These are phyloP conservation scores for Cheilosia scutellata DNA, from an alignment of 2,888 invertebrate genomes.

Conservation along the genomic window DNA sequence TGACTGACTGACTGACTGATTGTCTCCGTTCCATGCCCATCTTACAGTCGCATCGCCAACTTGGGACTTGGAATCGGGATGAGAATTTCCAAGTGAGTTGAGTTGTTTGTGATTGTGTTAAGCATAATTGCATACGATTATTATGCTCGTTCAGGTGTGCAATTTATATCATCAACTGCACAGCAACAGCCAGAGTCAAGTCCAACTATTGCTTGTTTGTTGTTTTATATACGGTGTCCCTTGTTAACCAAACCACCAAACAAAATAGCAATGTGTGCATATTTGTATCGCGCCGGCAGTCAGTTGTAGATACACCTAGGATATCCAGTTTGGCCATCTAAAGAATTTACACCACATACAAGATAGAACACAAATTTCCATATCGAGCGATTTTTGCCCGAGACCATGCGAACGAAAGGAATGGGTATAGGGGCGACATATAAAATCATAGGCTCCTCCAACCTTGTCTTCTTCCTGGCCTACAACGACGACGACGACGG, in stretches of 20 bases:
- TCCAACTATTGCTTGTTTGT: constrained; percentile 54
- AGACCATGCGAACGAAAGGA: not conserved
- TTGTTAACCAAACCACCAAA: constrained; percentile 72
- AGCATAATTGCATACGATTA: constrained; percentile 84
- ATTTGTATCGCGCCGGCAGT: constrained; percentile 40
- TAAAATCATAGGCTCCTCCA: constrained; percentile 55
- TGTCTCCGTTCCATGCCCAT: constrained; percentile 29
- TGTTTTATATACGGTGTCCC: constrained; percentile 36
- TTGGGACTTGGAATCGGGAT: constrained; percentile 19
- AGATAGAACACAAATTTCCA: constrained; percentile 71
- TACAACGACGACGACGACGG: constrained; percentile 5
- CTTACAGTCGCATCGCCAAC: not conserved
- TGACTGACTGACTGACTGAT: constrained; percentile 56
- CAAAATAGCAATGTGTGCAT: constrained; percentile 62
- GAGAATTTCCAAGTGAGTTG: constrained; percentile 71
- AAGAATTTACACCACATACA: constrained; percentile 71
- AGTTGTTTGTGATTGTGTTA: constrained; percentile 81
- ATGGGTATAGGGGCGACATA: constrained; percentile 50
- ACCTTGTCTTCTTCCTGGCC: constrained; percentile 42
- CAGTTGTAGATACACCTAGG: constrained; percentile 16
- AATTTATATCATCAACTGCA: constrained; percentile 80
- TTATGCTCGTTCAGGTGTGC: constrained; percentile 84
- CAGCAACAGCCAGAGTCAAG: constrained; percentile 37
- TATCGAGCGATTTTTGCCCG: constrained; percentile 66
- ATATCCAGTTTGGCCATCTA: constrained; percentile 71